phyloP scores from a whole-genome alignment of 2,797 vertebrate genomes.

The Halcyon chelicuti region DNA sequence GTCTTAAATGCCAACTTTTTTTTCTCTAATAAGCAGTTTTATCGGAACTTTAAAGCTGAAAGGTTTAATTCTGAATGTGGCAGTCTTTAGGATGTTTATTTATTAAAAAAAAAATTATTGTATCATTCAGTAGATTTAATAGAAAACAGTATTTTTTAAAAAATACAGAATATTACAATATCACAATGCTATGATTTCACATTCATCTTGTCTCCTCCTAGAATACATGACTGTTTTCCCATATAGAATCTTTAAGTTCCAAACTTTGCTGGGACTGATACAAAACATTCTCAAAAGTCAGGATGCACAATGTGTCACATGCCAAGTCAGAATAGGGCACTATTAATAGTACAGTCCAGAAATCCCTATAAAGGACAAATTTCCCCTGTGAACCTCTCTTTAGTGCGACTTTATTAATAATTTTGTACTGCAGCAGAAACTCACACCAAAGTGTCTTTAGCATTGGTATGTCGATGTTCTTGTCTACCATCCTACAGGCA shows the following conservation, averaged over 20 bases:
- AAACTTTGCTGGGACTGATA: not conserved
- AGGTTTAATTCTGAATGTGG: not conserved
- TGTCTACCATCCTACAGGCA: not conserved
- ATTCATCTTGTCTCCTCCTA: not conserved
- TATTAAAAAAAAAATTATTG: not conserved
- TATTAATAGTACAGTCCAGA: not conserved
- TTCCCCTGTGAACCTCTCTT: not conserved
- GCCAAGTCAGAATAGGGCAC: not conserved
- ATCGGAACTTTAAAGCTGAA: conserved; percentile 2
- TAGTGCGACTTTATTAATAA: not conserved
- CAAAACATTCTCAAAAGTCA: not conserved
- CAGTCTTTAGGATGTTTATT: not conserved
- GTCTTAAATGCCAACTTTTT: conserved; percentile 40
- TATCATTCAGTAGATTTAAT: not conserved
- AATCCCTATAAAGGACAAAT: not conserved
- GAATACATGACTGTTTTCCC: not conserved
- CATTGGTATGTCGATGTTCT: not conserved
- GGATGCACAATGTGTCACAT: not conserved
- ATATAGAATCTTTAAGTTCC: not conserved
- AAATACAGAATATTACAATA: not conserved
- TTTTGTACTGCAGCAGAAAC: not conserved
- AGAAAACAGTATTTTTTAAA: not conserved
- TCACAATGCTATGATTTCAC: not conserved
- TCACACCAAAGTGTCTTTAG: not conserved
- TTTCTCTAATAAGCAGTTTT: conserved; percentile 38